These are phyloP conservation scores for Probaryconus sp. DNA, from an alignment of 1,140 invertebrate genomes.

Conservation along the genomic window DNA sequence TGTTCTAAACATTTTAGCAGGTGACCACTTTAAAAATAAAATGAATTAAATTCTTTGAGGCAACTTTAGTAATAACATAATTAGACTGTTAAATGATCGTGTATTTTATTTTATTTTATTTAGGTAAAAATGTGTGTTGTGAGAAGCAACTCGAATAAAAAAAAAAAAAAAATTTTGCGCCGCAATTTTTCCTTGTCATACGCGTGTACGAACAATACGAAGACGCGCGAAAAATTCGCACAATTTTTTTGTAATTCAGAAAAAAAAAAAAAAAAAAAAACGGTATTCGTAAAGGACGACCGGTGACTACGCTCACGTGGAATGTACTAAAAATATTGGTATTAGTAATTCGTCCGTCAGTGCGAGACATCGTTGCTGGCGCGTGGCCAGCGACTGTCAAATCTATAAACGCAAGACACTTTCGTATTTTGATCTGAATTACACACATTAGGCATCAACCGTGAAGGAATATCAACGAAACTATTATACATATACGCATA, in stretches of 20 bases:
- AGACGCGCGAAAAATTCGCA: slow-evolving; percentile 11
- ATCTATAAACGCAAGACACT: slow-evolving; percentile 45
- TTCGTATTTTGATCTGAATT: slow-evolving; percentile 43
- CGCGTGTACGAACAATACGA: slow-evolving; percentile 1
- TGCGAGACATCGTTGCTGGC: slow-evolving; percentile 44
- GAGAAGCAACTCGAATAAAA: no score
- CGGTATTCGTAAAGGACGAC: slow-evolving; percentile 37
- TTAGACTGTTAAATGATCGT: no score
- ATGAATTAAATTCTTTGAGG: no score
- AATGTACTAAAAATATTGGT: slow-evolving; percentile 53
- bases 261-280: no score
- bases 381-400: slow-evolving; percentile 37
- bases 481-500: background rate
- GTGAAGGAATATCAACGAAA: slow-evolving; percentile 22
- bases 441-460: slow-evolving; percentile 27
- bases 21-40: no score
- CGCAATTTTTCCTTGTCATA: background rate
- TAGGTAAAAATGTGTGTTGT: no score
- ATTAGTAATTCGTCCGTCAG: slow-evolving; percentile 53
- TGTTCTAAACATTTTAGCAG: no score
- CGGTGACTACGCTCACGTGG: slow-evolving; percentile 43
- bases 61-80: no score
- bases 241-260: slow-evolving; percentile 20
- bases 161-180: no score
- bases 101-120: no score